These are phyloP conservation scores for Papilio aristodemus DNA, from an alignment of 1,140 invertebrate genomes.

Conservation along the genomic window DNA sequence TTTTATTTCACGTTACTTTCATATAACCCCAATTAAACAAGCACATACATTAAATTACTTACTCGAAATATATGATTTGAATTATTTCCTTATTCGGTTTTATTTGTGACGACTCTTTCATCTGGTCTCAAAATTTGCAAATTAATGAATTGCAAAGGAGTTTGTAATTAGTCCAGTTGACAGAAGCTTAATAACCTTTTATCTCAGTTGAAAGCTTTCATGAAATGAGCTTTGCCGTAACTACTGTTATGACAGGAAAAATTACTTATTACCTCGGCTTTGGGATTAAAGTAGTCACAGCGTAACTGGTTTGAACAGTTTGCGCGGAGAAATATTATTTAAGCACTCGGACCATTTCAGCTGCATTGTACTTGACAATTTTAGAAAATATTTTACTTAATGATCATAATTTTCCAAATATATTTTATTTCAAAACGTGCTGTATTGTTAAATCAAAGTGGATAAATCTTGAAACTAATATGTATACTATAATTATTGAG, in stretches of 20 bases:
- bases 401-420: neutral
- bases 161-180: slow-evolving; percentile 47
- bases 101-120: slow-evolving; percentile 4
- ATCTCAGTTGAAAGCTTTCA: slow-evolving; percentile 41
- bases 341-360: slow-evolving; percentile 11
- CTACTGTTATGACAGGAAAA: slow-evolving; percentile 34
- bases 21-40: too few species aligned
- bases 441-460: neutral
- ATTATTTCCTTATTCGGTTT: neutral
- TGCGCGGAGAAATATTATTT: slow-evolving; percentile 16
- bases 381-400: slow-evolving; percentile 15
- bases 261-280: slow-evolving; percentile 37
- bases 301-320: slow-evolving; percentile 18
- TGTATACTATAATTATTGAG: neutral
- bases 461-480: neutral
- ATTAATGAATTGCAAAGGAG: slow-evolving; percentile 43
- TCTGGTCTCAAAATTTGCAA: slow-evolving; percentile 17
- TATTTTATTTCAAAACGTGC: neutral
- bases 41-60: too few species aligned
- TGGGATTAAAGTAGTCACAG: slow-evolving; percentile 33
- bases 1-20: too few species aligned
- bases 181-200: slow-evolving; percentile 44
- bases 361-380: slow-evolving; percentile 20
- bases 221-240: slow-evolving; percentile 37
- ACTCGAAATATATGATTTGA: neutral